Evolutionary conservation across 2,113 vertebrate genomes (phyloP).

Genomic region (Pelmatolapia mariae): DNA sequence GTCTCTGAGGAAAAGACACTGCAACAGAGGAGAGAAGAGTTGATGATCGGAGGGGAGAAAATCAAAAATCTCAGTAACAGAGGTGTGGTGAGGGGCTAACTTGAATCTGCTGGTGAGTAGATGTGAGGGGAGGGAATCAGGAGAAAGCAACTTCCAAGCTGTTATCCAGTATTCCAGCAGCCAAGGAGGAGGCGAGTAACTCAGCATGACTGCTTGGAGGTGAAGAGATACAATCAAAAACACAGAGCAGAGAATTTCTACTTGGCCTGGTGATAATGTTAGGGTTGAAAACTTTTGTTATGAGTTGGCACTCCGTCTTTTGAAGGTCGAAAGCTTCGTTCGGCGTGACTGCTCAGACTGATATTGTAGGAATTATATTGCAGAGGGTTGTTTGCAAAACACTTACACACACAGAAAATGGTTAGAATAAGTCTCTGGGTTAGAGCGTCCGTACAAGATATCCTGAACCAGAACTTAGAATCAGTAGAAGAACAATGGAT

Average conservation of each 20-base stretch:
- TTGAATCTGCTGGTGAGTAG: not conserved
- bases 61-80: not conserved
- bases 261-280: too few relatives aligned
- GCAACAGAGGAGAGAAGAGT: not conserved
- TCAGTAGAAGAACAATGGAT: too few relatives aligned
- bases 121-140: not conserved
- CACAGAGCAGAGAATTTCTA: too few relatives aligned
- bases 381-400: not conserved
- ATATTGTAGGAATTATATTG: not conserved
- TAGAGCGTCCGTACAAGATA: fast-evolving
- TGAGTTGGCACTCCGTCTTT: fast-evolving
- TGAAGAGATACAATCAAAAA: too few relatives aligned
- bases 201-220: too few relatives aligned
- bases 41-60: fast-evolving
- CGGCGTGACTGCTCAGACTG: fast-evolving
- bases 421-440: too few relatives aligned
- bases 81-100: not conserved
- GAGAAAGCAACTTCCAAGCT: not conserved
- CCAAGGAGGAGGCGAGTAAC: not conserved
- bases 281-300: too few relatives aligned
- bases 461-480: too few relatives aligned
- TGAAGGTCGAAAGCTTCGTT: too few relatives aligned
- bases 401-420: too few relatives aligned
- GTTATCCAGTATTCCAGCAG: not conserved
- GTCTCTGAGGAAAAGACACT: not conserved